phyloP scores from a whole-genome alignment of 92 coral and sea anemone species.

The Bergia sp. region DNA sequence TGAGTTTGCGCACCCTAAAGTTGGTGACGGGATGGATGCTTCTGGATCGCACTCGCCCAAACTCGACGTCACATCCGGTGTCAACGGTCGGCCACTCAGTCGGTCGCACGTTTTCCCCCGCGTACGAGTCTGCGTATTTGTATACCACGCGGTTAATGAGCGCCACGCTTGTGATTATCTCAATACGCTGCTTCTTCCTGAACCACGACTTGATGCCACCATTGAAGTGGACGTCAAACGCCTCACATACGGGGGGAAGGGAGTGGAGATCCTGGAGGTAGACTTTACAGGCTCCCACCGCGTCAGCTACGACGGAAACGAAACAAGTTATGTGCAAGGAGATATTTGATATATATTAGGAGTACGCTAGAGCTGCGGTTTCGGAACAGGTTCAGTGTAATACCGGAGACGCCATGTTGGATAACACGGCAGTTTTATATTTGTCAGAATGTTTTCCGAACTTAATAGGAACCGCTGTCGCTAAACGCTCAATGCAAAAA shows the following conservation, averaged over 20 bases:
- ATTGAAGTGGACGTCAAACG: conserved; percentile 49
- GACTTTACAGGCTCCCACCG: conserved; percentile 56
- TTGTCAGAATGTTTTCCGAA: too few species aligned
- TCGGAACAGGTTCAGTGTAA: too few species aligned
- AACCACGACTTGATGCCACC: conserved; percentile 55
- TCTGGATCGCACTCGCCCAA: conserved; percentile 42
- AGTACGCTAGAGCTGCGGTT: too few species aligned
- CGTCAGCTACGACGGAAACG: conserved; percentile 15
- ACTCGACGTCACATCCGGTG: conserved; percentile 36
- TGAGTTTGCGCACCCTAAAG: conserved; percentile 30
- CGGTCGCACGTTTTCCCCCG: conserved; percentile 38
- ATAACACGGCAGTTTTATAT: too few species aligned
- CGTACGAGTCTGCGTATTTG: conserved; percentile 46
- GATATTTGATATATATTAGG: too few species aligned
- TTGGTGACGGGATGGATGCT: conserved; percentile 45
- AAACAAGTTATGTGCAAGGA: too few species aligned
- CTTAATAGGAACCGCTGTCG: too few species aligned
- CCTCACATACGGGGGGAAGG: conserved; percentile 42
- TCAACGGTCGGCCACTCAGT: conserved; percentile 45
- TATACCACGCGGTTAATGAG: conserved; percentile 41
- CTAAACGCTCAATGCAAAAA: too few species aligned
- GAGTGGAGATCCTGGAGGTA: conserved; percentile 58
- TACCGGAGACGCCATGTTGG: too few species aligned
- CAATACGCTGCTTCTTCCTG: conserved; percentile 46
- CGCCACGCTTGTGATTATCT: conserved; percentile 48